Conservation (phyloP, 2,888 invertebrate genomes). For the Escarpia spicata region DNA sequence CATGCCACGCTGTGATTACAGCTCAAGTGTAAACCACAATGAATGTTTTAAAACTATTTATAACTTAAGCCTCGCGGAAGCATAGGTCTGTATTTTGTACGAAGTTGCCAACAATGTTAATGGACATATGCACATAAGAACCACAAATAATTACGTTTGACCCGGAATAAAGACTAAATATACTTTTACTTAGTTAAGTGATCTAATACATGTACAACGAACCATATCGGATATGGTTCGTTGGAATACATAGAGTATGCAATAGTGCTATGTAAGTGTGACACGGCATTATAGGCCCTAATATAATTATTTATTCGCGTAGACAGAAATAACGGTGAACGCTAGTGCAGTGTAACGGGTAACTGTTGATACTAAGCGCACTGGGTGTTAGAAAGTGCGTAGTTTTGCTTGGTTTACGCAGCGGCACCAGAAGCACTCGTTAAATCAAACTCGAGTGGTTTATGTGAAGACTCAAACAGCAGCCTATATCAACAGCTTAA, state of each 20-base stretch:
- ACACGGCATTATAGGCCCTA: too few relatives aligned
- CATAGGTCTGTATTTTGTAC: background rate
- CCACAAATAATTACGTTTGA: background rate
- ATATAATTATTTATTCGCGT: too few relatives aligned
- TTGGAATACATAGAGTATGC: too few relatives aligned
- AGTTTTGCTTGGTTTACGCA: background rate
- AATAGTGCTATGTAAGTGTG: too few relatives aligned
- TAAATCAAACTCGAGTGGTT: background rate
- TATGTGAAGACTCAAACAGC: background rate
- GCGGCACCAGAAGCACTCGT: background rate
- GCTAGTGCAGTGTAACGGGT: too few relatives aligned
- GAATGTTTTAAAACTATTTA: background rate
- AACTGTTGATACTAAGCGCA: background rate
- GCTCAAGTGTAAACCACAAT: constrained; percentile 2
- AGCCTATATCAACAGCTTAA: background rate
- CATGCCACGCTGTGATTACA: background rate
- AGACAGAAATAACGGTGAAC: too few relatives aligned
- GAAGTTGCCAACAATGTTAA: background rate
- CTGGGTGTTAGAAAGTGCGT: background rate
- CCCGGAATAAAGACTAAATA: background rate
- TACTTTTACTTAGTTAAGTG: too few relatives aligned
- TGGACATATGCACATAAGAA: background rate
- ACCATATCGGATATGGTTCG: too few relatives aligned
- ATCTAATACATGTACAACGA: too few relatives aligned
- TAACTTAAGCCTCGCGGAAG: background rate